Base-by-base conservation (phyloP, 2,888 invertebrate species). In the Pollenia griseotomentosa region DNA sequence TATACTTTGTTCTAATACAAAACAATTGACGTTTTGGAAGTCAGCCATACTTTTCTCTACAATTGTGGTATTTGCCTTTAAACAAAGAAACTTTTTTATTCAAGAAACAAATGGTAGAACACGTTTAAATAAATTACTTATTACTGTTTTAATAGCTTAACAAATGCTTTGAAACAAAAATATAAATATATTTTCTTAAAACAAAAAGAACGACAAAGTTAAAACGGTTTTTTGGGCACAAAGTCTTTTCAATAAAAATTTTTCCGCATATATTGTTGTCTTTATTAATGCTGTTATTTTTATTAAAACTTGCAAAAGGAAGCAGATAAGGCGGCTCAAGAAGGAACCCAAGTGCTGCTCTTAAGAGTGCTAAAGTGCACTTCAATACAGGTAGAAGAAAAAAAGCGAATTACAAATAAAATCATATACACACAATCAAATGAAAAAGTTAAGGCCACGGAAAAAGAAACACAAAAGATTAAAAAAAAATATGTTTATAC, bases 331-430 rank as follows among this genome's bases (percentile, higher is more conserved):
- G 65, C 74, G 71, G 51, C 71, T 86, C 53, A 57, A 83, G 75
- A 70, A 51, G 46, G 16, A 12, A 80, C 71, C 23, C 79, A 86
- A 86, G 86, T 86, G 75, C 74, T 46, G 65, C 66, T 80, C 79
- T 86, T 79, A 75, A 86, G 86, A 75, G 80, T 86, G 57, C 71
- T 79, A 83, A 86, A 86, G 86, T 79, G 83, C 71, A 65, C 86
- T 83, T 83, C 19, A 79, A 83, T 74, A 44, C 61, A 51, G 40
- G 53, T 19, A 61, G 55, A n/a, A 46, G 40, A 33, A 42, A 59
- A 42, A 16, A 70, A 61, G n/a, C 11, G 48, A 19, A 53, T 33
- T 33, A 83, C 16, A 63, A 48, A 77, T 55, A 23, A 42, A 73
- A 71, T 66, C 16, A 4, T 40, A 19, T 12, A 16, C 33, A 23